Evolutionary conservation across 2,113 vertebrate species (phyloP).

Genomic region (Lichenostomus cassidix): DNA sequence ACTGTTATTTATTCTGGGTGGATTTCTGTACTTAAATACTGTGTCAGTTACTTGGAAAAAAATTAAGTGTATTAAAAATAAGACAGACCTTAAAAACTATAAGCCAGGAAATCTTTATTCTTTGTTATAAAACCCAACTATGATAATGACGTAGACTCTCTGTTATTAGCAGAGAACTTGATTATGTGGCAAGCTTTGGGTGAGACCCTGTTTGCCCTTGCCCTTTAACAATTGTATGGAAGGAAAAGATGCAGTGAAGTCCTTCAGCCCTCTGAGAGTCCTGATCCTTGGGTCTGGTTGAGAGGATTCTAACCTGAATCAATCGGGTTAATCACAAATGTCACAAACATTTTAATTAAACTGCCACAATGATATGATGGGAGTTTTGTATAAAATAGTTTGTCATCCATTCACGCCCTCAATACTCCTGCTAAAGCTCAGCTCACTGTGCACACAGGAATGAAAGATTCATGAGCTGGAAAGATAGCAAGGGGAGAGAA

Average conservation of each 20-base stretch:
- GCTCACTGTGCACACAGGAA: neutral
- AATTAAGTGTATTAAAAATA: neutral
- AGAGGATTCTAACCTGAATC: neutral
- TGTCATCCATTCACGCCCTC: neutral
- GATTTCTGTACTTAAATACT: neutral
- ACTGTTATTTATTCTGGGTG: neutral
- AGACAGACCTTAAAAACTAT: neutral
- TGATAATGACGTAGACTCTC: neutral
- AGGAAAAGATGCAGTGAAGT: neutral
- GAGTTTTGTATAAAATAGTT: neutral
- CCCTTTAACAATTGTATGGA: neutral
- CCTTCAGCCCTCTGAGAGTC: neutral
- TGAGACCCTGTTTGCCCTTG: neutral
- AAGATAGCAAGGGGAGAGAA: neutral
- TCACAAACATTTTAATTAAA: constrained; percentile 5
- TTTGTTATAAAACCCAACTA: neutral
- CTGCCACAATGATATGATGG: neutral
- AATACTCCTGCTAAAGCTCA: neutral
- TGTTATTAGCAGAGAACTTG: neutral
- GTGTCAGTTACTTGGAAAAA: neutral
- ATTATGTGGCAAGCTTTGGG: neutral
- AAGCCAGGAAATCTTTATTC: neutral
- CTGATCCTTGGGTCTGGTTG: neutral
- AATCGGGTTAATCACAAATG: neutral
- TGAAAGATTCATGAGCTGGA: constrained; percentile 29